A percentile compares a stretch with the other conserved stretches of the same genome.
These are phyloP conservation scores for Vulpes vulpes DNA, from an alignment of 2,113 vertebrate genomes.

Conservation along the genomic window DNA sequence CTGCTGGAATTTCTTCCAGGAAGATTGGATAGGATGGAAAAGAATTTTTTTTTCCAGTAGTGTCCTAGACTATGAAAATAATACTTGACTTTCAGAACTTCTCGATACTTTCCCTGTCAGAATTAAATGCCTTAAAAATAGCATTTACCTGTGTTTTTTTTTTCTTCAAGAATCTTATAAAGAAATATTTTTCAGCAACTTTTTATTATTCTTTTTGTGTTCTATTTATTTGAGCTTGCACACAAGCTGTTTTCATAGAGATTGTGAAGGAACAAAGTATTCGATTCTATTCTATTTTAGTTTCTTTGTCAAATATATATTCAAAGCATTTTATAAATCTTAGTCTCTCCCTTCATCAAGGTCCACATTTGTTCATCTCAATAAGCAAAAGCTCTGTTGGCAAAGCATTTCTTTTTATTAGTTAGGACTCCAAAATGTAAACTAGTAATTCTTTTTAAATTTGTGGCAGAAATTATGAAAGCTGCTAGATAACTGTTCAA, in stretches of 20 bases:
- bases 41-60: not conserved
- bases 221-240: not conserved
- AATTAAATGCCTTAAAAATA: slow-evolving; percentile 19
- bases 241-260: not conserved
- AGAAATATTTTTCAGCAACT: not conserved
- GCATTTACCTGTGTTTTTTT: not conserved
- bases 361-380: not conserved
- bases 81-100: not conserved
- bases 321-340: not conserved
- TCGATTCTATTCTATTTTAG: not conserved
- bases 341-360: not conserved
- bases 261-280: not conserved
- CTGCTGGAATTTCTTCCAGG: slow-evolving; percentile 61
- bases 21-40: not conserved
- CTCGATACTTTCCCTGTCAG: not conserved
- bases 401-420: slow-evolving; percentile 30
- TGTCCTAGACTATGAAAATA: slow-evolving; percentile 52
- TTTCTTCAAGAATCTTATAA: not conserved
- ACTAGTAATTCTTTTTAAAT: not conserved
- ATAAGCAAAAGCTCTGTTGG: not conserved
- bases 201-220: not conserved
- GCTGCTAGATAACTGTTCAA: not conserved
- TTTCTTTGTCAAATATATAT: slow-evolving; percentile 14
- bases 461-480: not conserved
- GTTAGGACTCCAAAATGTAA: not conserved